Conservation (phyloP, 2,113 vertebrate genomes). For the Petroica traversi region DNA sequence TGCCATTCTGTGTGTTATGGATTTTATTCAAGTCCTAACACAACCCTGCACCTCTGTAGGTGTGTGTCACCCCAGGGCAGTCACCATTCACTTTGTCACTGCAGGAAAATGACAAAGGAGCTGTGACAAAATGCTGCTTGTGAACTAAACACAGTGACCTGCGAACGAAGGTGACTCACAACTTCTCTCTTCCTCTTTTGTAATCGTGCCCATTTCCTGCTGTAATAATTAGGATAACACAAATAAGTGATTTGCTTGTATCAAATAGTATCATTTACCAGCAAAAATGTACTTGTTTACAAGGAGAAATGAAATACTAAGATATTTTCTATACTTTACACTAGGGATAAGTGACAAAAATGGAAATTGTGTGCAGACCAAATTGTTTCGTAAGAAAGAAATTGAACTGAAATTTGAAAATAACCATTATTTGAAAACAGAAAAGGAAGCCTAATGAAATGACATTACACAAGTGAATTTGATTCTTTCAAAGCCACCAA, state of each 20-base stretch:
- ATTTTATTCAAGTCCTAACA: neutral
- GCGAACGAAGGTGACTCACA: neutral
- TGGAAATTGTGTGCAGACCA: constrained; percentile 39
- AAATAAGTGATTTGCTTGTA: neutral
- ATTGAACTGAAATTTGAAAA: constrained; percentile 64
- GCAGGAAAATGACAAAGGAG: neutral
- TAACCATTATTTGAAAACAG: constrained; percentile 53
- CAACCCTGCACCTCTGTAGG: neutral
- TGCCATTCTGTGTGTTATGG: neutral
- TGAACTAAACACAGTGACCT: neutral
- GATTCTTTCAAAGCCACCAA: neutral
- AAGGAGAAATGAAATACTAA: neutral
- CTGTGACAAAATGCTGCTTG: neutral
- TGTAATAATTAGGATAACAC: neutral
- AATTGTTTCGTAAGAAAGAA: constrained; percentile 63
- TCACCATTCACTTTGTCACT: neutral
- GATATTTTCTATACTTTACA: neutral
- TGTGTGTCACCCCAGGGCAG: neutral
- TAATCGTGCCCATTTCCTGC: neutral
- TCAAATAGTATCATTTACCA: neutral
- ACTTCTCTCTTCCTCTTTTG: neutral
- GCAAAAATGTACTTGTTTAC: neutral
- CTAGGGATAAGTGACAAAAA: constrained; percentile 54
- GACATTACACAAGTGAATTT: neutral
- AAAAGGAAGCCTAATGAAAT: constrained; percentile 68